phyloP scores from a whole-genome alignment of 2,888 invertebrate species.

The Dichetophora obliterata region DNA sequence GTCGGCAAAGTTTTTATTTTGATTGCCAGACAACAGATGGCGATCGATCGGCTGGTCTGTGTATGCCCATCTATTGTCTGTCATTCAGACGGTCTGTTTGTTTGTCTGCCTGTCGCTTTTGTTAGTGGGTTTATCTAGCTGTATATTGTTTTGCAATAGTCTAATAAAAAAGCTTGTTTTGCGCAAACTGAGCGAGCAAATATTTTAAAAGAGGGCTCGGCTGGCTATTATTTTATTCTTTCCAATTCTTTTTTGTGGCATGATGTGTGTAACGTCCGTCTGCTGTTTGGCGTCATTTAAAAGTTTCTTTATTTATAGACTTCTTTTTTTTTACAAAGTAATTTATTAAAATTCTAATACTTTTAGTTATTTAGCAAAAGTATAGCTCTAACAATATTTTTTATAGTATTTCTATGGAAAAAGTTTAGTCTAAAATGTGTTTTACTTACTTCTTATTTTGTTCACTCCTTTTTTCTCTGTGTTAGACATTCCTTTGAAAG shows the following conservation, averaged over 20 bases:
- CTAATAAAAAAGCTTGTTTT: not conserved
- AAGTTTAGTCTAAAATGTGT: not conserved
- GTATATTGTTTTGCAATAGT: not conserved
- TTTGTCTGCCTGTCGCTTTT: not conserved
- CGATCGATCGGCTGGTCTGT: not conserved
- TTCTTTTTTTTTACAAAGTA: not conserved
- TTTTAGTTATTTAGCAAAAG: not conserved
- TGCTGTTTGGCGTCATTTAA: not conserved
- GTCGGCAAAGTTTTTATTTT: not conserved
- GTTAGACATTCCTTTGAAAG: slow-evolving; percentile 61
- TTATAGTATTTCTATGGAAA: not conserved
- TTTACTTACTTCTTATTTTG: slow-evolving; percentile 63
- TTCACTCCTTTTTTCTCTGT: slow-evolving; percentile 63
- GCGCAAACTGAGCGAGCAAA: not conserved
- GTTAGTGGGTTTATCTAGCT: not conserved
- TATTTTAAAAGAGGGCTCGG: slow-evolving; percentile 12
- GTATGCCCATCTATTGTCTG: slow-evolving; percentile 3
- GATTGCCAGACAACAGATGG: slow-evolving; percentile 10
- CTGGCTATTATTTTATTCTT: not conserved
- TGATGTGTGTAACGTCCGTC: no score
- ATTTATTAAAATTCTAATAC: not conserved
- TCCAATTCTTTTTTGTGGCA: not conserved
- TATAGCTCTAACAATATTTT: no score
- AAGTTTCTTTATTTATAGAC: not conserved
- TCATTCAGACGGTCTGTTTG: not conserved